phyloP scores from a whole-genome alignment of 2,888 invertebrate genomes.

The Branchinecta sandiegonensis region DNA sequence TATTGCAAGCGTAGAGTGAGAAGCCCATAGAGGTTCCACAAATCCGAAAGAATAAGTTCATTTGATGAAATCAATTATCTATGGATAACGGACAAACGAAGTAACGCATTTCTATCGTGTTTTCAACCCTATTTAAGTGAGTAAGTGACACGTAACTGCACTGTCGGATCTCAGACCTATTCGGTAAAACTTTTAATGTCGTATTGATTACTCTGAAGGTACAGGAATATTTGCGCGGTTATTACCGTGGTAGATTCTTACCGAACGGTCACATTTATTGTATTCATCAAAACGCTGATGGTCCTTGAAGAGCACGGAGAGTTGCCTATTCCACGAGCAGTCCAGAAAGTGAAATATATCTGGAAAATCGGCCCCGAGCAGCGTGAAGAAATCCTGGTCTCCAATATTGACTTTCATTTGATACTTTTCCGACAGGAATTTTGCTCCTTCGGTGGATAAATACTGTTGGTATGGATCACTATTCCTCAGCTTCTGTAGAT shows the following conservation, averaged over 20 bases:
- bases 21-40: no score
- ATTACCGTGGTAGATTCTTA: conserved; percentile 33
- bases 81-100: no score
- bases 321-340: conserved; percentile 38
- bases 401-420: conserved; percentile 29
- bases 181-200: no score
- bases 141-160: no score
- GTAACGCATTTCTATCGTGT: no score
- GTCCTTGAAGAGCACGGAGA: conserved; percentile 30
- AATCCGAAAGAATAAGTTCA: no score
- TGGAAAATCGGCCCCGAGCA: conserved; percentile 34
- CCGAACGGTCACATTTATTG: conserved; percentile 32
- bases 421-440: conserved; percentile 33
- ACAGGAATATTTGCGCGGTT: conserved; percentile 28
- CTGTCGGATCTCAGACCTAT: no score
- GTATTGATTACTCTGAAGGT: no score
- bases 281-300: conserved; percentile 33
- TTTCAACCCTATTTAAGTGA: no score
- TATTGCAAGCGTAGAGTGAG: no score
- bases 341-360: conserved; percentile 36
- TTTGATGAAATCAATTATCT: no score
- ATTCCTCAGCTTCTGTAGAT: conserved; percentile 34
- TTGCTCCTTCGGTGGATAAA: conserved; percentile 30
- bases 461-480: conserved; percentile 33
- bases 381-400: conserved; percentile 32